phyloP scores from a whole-genome alignment of 2,113 vertebrate species.

The Ginglymostoma cirratum region DNA sequence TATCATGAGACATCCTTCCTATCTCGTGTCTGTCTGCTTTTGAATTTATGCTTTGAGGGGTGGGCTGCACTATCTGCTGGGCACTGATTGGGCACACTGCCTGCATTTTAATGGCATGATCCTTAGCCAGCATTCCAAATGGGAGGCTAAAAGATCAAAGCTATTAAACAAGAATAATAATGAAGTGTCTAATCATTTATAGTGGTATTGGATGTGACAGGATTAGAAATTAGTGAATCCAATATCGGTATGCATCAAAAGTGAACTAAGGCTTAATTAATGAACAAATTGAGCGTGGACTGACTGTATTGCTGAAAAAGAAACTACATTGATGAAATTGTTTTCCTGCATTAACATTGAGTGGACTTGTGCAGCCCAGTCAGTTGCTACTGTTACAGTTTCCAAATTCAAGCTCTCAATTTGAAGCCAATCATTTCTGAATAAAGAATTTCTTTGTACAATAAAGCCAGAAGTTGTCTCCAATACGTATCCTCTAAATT shows the following conservation, averaged over 20 bases:
- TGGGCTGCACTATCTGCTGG: neutral
- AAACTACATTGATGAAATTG: slow-evolving; percentile 2
- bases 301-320: neutral
- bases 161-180: slow-evolving; percentile 23
- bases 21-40: neutral
- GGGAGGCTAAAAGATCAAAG: slow-evolving; percentile 5
- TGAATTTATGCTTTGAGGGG: neutral
- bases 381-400: neutral
- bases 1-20: neutral
- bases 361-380: neutral
- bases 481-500: neutral
- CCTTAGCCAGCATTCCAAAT: neutral
- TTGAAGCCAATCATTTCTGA: neutral
- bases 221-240: slow-evolving; percentile 23
- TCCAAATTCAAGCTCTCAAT: neutral
- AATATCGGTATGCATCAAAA: slow-evolving; percentile 3
- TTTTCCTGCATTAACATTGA: neutral
- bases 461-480: neutral
- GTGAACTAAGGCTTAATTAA: slow-evolving; percentile 1
- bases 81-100: neutral
- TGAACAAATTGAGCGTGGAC: slow-evolving; percentile 21
- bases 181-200: slow-evolving; percentile 24
- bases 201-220: slow-evolving; percentile 26
- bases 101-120: neutral
- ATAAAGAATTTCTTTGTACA: neutral